Conservation (phyloP, 2,797 vertebrate species). For the Aphelocoma californica region DNA sequence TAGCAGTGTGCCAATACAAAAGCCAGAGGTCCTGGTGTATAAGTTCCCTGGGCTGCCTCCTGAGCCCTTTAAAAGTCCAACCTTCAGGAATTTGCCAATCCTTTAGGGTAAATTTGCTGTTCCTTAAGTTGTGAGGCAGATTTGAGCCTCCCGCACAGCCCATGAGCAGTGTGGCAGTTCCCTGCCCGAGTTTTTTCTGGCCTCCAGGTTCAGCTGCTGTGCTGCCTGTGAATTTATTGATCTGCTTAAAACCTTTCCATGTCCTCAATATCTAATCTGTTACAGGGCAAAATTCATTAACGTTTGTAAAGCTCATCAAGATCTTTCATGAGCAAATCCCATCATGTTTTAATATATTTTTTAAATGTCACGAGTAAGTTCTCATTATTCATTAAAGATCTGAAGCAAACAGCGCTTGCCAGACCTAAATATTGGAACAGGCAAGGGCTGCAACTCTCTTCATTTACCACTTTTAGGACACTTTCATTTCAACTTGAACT, state of each 20-base stretch:
- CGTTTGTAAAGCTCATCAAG: conserved; percentile 50
- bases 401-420: not conserved
- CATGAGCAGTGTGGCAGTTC: not conserved
- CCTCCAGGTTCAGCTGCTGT: not conserved
- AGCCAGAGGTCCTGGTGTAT: not conserved
- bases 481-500: not conserved
- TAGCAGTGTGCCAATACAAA: not conserved
- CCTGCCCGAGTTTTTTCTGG: not conserved
- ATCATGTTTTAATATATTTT: conserved; percentile 47
- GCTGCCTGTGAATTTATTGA: conserved; percentile 7
- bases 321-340: conserved; percentile 52
- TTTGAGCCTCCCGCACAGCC: not conserved
- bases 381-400: conserved; percentile 32
- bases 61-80: not conserved
- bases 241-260: not conserved
- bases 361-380: conserved; percentile 6
- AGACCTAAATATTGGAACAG: conserved; percentile 1
- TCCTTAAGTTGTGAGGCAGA: not conserved
- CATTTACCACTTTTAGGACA: not conserved
- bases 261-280: conserved; percentile 29
- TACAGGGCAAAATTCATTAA: conserved; percentile 52
- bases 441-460: not conserved
- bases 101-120: not conserved
- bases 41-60: not conserved
- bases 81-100: not conserved